phyloP scores from a whole-genome alignment of 2,888 invertebrate species.

The Augiades crinisus region DNA sequence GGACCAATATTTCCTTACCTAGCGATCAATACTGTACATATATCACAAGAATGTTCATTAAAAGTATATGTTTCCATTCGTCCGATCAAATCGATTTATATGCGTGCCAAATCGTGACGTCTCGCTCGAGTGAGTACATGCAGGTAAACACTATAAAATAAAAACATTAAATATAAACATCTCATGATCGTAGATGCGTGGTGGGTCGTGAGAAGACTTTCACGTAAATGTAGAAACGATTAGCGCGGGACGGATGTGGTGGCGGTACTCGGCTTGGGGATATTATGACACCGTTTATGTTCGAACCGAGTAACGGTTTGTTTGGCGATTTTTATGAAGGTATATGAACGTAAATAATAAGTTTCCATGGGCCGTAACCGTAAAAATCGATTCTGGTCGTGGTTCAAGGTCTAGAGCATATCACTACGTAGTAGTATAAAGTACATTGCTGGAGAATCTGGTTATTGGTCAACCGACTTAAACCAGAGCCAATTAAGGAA shows the following conservation, averaged over 20 bases:
- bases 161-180: conserved; percentile 7
- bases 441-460: no score
- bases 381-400: no score
- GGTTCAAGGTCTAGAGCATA: no score
- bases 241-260: conserved; percentile 19
- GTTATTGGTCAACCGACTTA: no score
- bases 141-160: neutral
- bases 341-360: no score
- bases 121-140: conserved; percentile 8
- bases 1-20: no score
- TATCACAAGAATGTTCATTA: neutral
- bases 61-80: neutral
- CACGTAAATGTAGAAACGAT: conserved; percentile 16
- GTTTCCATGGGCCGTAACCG: no score
- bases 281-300: neutral
- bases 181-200: conserved; percentile 14
- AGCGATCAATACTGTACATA: no score
- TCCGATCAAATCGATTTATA: conserved; percentile 7
- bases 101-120: conserved; percentile 11
- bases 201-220: conserved; percentile 24
- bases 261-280: conserved; percentile 16
- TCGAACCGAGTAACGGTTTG: neutral
- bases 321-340: no score
- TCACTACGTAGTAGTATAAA: no score
- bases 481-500: no score